Evolutionary conservation across 1,140 invertebrate species (phyloP).

Genomic region (Gonioctena quinquepunctata): DNA sequence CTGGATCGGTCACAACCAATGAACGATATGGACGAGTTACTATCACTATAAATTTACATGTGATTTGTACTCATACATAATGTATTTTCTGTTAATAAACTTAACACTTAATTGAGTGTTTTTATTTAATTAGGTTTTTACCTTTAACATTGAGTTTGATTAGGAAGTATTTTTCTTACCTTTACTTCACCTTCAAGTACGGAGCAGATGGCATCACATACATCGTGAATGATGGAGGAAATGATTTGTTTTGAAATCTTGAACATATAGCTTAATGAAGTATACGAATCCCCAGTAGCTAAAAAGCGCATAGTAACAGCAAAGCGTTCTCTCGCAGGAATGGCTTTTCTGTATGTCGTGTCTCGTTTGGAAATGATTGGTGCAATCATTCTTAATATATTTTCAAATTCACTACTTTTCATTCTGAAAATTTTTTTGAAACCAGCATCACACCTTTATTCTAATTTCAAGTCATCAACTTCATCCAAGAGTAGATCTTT

Average conservation of each 20-base stretch:
- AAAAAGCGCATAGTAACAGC: constrained; percentile 45
- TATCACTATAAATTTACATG: no score
- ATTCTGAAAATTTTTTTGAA: constrained; percentile 36
- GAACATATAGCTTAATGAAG: constrained; percentile 38
- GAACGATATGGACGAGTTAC: no score
- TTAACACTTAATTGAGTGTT: no score
- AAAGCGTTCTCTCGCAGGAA: constrained; percentile 36
- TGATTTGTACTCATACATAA: no score
- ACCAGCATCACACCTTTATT: background rate
- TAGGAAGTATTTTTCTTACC: constrained; percentile 25
- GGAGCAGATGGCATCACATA: constrained; percentile 25
- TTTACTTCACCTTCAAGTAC: constrained; percentile 15
- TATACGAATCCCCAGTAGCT: constrained; percentile 46
- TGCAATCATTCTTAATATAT: constrained; percentile 31
- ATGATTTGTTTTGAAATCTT: constrained; percentile 46
- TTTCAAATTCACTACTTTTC: constrained; percentile 38
- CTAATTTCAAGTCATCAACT: background rate
- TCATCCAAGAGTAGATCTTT: background rate
- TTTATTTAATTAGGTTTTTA: no score
- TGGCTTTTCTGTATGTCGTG: constrained; percentile 41
- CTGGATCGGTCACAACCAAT: no score
- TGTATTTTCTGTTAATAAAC: no score
- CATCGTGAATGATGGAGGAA: constrained; percentile 46
- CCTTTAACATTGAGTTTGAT: no score
- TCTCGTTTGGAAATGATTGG: constrained; percentile 40